Base-by-base conservation (phyloP, 2,888 invertebrate genomes). In the Xestia sexstrigata region DNA sequence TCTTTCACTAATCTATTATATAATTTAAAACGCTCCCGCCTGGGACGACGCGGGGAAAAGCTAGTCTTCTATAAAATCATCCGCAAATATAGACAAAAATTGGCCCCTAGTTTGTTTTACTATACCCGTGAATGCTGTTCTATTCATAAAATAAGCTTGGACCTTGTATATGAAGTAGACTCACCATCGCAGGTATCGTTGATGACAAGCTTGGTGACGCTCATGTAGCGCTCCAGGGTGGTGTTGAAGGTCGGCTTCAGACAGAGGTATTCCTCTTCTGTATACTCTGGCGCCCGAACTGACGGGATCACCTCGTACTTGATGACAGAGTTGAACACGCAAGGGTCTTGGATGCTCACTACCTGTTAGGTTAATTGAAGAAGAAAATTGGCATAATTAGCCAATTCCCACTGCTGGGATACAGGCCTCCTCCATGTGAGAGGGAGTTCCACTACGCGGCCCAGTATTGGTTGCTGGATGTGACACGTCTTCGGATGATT, bases 261-360 rank as follows among this genome's bases (percentile, higher is more conserved):
- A 77, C 96, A 96, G 1, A 96, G 88, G 80, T 91, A 95, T 77
- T 95, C 94, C 3, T 95, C 96, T 85, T 96, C 96, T 0, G 81
- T 66, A 81, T 96, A 96, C 62, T 93, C 92, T 4, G 91, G 62
- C 9, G 91, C 87, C 17, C 95, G 88, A 2, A 85, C 84, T 0
- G 89, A 87, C 3, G 96, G 96, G 67, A 96, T 89, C 6, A 94
- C 94, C 79, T 95, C 95, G 86, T 96, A 96, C 82, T 95, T 96
- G 68, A 95, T 95, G 4, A 96, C 84, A 0, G 96, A 96, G 90
- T 95, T 94, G 86, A 95, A 96, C 42, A 93, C 95, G 87, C 96
- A 96, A 0, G 93, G 92, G 75, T 96, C 96, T 60, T 89, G 92
- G 15, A 80, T 89, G 11, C 93, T 88, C 20, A 89, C 76, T 39